These are phyloP conservation scores for Epistrophe grossulariae DNA, from an alignment of 2,888 invertebrate species.

Conservation along the genomic window DNA sequence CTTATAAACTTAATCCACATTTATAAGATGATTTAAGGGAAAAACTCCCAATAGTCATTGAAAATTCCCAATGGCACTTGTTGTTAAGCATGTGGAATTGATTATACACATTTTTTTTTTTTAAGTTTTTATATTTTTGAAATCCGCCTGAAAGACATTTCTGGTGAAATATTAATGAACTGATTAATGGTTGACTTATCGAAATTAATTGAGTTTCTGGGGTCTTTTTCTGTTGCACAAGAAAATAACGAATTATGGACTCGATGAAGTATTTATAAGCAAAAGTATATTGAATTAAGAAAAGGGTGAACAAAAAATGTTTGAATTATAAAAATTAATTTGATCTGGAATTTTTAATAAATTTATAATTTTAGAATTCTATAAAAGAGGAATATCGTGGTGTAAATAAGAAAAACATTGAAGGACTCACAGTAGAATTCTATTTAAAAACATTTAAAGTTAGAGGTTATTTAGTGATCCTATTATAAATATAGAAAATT, in stretches of 20 bases:
- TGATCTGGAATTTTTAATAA: background rate
- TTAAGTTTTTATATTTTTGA: conserved; percentile 21
- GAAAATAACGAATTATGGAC: background rate
- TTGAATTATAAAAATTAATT: background rate
- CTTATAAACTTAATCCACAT: conserved; percentile 36
- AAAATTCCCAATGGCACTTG: conserved; percentile 27
- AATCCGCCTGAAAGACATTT: conserved; percentile 43
- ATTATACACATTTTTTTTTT: conserved; percentile 26
- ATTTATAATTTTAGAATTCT: background rate
- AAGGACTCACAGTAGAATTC: no score
- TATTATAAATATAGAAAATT: no score
- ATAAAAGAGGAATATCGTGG: background rate
- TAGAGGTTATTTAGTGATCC: no score
- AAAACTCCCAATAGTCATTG: background rate
- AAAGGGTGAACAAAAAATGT: no score
- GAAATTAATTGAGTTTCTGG: conserved; percentile 45
- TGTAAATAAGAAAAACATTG: background rate
- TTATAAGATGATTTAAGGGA: conserved; percentile 52
- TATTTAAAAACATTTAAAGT: no score
- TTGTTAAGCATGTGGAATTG: conserved; percentile 49
- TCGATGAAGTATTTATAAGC: conserved; percentile 7
- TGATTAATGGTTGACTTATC: conserved; percentile 58
- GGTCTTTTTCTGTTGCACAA: conserved; percentile 4
- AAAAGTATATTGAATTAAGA: background rate
- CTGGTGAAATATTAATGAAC: conserved; percentile 66